Conservation (phyloP, 2,888 invertebrate species). For the Siphonodentalium dalli region DNA sequence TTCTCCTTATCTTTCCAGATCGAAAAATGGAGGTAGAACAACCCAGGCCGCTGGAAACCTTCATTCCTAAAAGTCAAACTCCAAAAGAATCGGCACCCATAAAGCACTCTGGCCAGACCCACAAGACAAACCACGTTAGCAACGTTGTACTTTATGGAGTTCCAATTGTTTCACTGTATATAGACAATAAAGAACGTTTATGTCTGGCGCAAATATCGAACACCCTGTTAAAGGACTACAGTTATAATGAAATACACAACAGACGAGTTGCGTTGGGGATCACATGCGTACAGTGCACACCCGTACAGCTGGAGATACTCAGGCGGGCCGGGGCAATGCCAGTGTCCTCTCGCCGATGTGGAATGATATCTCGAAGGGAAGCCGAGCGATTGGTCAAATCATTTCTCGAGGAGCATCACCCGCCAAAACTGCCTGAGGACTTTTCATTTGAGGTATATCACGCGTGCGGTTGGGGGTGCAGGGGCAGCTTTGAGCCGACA, state of each 20-base stretch:
- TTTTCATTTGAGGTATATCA: constrained; percentile 93
- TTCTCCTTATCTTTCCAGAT: too few relatives aligned
- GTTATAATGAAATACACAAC: constrained; percentile 98
- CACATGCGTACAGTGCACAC: constrained; percentile 89
- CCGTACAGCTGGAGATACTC: constrained; percentile 92
- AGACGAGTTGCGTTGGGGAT: constrained; percentile 85
- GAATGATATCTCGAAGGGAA: constrained; percentile 83
- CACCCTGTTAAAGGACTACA: constrained; percentile 91
- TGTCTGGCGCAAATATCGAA: constrained; percentile 97
- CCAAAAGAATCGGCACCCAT: too few relatives aligned
- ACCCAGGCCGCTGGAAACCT: too few relatives aligned
- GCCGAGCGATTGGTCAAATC: constrained; percentile 96
- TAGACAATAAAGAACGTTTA: constrained; percentile 88
- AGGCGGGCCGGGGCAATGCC: constrained; percentile 77
- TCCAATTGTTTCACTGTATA: constrained; percentile 91
- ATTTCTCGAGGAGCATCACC: constrained; percentile 77
- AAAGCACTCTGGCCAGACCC: constrained; percentile 1
- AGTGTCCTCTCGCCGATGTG: constrained; percentile 72
- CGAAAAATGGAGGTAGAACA: too few relatives aligned
- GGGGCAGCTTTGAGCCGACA: constrained; percentile 70
- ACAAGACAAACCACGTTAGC: constrained; percentile 71
- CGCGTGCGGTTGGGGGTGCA: constrained; percentile 95
- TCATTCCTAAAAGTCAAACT: too few relatives aligned
- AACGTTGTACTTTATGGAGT: constrained; percentile 86
- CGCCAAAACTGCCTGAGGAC: constrained; percentile 82